phyloP scores from a whole-genome alignment of 2,113 vertebrate genomes.

The Halcyon malimbica region DNA sequence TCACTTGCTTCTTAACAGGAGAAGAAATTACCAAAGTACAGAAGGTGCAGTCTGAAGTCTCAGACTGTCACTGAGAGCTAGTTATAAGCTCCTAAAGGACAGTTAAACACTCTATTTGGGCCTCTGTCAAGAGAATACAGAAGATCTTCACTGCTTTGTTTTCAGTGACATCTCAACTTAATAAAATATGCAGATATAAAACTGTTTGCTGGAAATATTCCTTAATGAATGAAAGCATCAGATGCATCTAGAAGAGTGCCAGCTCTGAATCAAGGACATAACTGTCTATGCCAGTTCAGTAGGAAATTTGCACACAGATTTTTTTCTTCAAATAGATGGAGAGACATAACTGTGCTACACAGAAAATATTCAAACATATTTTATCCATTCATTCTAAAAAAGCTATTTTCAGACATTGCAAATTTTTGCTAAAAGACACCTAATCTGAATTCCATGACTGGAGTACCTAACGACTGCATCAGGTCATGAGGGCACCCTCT shows the following conservation, averaged over 20 bases:
- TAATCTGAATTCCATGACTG: not conserved
- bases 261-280: not conserved
- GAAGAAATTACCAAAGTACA: not conserved
- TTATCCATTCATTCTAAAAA: not conserved
- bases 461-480: not conserved
- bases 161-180: not conserved
- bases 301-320: not conserved
- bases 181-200: not conserved
- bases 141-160: not conserved
- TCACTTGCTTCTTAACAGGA: not conserved
- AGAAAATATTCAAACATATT: not conserved
- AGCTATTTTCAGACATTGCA: not conserved
- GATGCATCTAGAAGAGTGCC: not conserved
- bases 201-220: not conserved
- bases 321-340: not conserved
- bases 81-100: not conserved
- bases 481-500: not conserved
- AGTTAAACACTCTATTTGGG: not conserved
- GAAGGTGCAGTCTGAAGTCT: not conserved
- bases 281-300: not conserved
- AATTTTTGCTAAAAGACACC: not conserved
- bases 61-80: not conserved
- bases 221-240: conserved; percentile 40
- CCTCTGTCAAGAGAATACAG: not conserved
- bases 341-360: not conserved